Percentiles rank a stretch among this genome's conserved stretches.
Evolutionary conservation across 1,140 invertebrate species (phyloP).

Genomic region (Drosophila truncata): DNA sequence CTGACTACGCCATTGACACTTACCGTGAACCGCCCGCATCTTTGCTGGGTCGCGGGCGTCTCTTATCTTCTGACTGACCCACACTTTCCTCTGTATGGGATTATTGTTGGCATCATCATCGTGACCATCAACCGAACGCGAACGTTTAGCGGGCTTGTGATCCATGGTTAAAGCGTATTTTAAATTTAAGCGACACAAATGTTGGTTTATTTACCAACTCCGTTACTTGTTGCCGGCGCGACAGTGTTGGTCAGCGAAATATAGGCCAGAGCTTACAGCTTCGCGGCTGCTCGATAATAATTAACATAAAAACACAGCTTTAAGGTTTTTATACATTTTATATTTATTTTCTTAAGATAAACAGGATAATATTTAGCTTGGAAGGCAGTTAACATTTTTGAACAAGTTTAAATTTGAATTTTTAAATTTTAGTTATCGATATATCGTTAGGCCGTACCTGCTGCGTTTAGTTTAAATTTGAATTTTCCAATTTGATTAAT

Average conservation of each 20-base stretch:
- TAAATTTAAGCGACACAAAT: background rate
- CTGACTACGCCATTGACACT: background rate
- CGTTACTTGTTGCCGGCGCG: constrained; percentile 12
- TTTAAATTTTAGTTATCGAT: too few relatives aligned
- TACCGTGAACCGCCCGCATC: constrained; percentile 73
- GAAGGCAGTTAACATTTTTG: too few relatives aligned
- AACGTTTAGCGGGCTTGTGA: constrained; percentile 47
- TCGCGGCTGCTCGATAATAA: too few relatives aligned
- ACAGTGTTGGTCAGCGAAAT: constrained; percentile 23
- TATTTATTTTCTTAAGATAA: too few relatives aligned
- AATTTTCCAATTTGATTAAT: too few relatives aligned
- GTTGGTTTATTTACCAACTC: background rate
- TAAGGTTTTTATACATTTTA: too few relatives aligned
- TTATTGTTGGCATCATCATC: constrained; percentile 65
- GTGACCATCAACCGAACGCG: constrained; percentile 55
- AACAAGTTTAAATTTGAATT: too few relatives aligned
- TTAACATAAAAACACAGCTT: too few relatives aligned
- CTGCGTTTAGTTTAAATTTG: too few relatives aligned
- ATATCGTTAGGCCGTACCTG: too few relatives aligned
- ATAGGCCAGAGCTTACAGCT: too few relatives aligned
- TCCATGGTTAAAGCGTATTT: constrained; percentile 31
- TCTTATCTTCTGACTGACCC: constrained; percentile 63
- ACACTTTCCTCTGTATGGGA: constrained; percentile 59
- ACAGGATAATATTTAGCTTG: too few relatives aligned
- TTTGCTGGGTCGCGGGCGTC: constrained; percentile 58